Conservation (phyloP, 2,888 invertebrate species). For the Eristalis tenax region DNA sequence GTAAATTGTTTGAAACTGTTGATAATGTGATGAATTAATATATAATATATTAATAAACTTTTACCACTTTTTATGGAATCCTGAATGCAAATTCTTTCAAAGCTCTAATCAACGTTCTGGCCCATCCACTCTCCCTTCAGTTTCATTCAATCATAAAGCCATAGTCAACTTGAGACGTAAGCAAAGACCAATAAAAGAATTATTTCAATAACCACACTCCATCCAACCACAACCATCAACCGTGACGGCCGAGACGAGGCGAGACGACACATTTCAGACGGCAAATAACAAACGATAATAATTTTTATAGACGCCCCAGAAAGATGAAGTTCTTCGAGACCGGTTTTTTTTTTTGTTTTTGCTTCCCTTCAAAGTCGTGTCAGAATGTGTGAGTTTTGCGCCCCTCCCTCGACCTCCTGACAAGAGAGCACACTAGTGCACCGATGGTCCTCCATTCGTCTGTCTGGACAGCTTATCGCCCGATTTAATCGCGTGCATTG, state of each 20-base stretch:
- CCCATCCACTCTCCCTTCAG: slow-evolving; percentile 9
- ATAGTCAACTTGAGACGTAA: slow-evolving; percentile 44
- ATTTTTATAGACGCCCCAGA: slow-evolving; percentile 57
- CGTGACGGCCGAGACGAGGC: not conserved
- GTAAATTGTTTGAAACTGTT: too few species aligned
- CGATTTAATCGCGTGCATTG: slow-evolving; percentile 68
- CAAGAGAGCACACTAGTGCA: slow-evolving; percentile 13
- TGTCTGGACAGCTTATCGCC: slow-evolving; percentile 63
- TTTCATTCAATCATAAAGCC: slow-evolving; percentile 7
- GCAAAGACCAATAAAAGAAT: slow-evolving; percentile 31
- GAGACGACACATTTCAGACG: slow-evolving; percentile 27
- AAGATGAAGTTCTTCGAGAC: slow-evolving; percentile 35
- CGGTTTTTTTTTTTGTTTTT: not conserved
- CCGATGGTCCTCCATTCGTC: slow-evolving; percentile 26
- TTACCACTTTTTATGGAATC: too few species aligned
- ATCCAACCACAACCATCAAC: not conserved
- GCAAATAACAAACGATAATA: slow-evolving; percentile 65
- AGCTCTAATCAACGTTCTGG: slow-evolving; percentile 1
- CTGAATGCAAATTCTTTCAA: not conserved
- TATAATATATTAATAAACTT: too few species aligned
- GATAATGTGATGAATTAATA: too few species aligned
- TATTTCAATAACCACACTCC: slow-evolving; percentile 56
- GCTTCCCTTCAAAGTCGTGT: not conserved
- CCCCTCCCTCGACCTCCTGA: not conserved
- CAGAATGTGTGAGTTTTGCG: not conserved